These are phyloP conservation scores for Falco biarmicus DNA, from an alignment of 2,797 vertebrate genomes.

Conservation along the genomic window DNA sequence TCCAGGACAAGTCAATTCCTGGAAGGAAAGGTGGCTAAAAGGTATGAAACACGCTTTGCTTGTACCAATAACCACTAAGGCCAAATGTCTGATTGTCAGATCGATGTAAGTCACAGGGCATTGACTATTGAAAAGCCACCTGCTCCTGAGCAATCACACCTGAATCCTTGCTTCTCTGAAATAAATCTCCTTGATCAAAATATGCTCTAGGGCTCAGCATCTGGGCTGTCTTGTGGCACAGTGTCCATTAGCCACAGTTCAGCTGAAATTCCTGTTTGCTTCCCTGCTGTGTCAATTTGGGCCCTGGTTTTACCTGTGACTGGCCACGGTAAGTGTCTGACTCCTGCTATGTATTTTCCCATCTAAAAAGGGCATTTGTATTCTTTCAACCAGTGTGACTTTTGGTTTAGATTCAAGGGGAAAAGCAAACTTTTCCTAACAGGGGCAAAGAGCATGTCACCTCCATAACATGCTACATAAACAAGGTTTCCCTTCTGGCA, in stretches of 20 bases:
- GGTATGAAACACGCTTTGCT: not conserved
- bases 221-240: not conserved
- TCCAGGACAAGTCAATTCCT: not conserved
- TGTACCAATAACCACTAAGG: not conserved
- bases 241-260: not conserved
- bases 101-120: not conserved
- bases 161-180: not conserved
- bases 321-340: not conserved
- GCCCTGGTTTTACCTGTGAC: not conserved
- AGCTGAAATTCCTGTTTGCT: not conserved
- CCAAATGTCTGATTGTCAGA: not conserved
- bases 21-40: not conserved
- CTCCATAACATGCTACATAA: conserved; percentile 56
- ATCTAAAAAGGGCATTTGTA: conserved; percentile 27
- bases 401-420: conserved; percentile 32
- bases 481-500: conserved; percentile 45
- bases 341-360: not conserved
- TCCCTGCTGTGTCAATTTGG: not conserved
- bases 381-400: conserved; percentile 22
- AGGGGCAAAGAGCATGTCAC: conserved; percentile 38
- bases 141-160: not conserved
- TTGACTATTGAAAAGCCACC: not conserved
- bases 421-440: conserved; percentile 40
- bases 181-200: not conserved
- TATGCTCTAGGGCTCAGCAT: not conserved